Evolutionary conservation across 2,888 invertebrate genomes (phyloP).

Genomic region (Malachius bipustulatus): DNA sequence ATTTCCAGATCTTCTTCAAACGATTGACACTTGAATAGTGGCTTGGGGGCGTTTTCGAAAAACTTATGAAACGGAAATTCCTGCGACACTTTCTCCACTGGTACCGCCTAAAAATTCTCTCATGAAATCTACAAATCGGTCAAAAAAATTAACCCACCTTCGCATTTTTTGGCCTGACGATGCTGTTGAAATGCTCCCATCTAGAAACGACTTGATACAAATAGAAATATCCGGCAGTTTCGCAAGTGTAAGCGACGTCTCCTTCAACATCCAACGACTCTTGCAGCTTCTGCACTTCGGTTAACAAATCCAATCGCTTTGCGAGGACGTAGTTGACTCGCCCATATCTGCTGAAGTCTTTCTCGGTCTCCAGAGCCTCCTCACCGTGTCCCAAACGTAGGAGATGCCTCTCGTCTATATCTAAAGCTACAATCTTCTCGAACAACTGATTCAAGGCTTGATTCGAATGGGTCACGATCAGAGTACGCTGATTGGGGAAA

Average conservation of each 20-base stretch:
- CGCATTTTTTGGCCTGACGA: conserved; percentile 42
- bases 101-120: conserved; percentile 27
- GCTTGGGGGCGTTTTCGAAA: conserved; percentile 87
- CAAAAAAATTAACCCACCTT: conserved; percentile 26
- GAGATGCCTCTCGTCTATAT: conserved; percentile 95
- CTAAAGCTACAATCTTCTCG: conserved; percentile 95
- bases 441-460: conserved; percentile 98
- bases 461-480: conserved; percentile 99
- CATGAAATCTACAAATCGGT: conserved; percentile 9
- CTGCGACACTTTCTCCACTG: conserved; percentile 49
- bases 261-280: conserved; percentile 73
- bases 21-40: conserved; percentile 69
- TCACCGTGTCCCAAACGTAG: conserved; percentile 98
- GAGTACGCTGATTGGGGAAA: conserved; percentile 93
- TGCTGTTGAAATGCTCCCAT: conserved; percentile 78
- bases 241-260: conserved; percentile 93
- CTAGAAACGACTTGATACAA: conserved; percentile 84
- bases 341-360: conserved; percentile 97
- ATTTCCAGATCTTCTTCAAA: conserved; percentile 77
- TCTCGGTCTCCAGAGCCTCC: conserved; percentile 95
- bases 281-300: conserved; percentile 79
- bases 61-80: conserved; percentile 92
- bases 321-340: conserved; percentile 96
- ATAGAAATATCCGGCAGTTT: conserved; percentile 97
- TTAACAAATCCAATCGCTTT: conserved; percentile 79